Percentiles rank a stretch among this genome's conserved stretches.
Conservation (phyloP, 2,797 vertebrate species). For the Discoglossus pictus region DNA sequence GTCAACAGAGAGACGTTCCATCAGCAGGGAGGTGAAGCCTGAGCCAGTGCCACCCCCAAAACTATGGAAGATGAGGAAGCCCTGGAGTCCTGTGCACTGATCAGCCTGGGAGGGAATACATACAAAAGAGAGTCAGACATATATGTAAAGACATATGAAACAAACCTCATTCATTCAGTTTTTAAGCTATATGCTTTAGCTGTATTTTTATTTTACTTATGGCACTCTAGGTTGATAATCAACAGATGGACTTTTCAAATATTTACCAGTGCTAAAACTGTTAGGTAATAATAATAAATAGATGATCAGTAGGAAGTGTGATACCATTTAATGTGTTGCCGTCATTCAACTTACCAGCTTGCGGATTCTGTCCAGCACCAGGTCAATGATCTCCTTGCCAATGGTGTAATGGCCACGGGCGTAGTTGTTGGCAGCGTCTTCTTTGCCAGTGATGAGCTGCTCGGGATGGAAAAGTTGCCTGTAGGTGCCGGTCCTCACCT, state of each 20-base stretch:
- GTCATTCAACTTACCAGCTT: slow-evolving; percentile 51
- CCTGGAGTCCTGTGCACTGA: slow-evolving; percentile 89
- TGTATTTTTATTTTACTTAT: too few species aligned
- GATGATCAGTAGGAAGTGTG: too few species aligned
- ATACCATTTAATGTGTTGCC: too few species aligned
- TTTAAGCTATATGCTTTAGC: too few species aligned
- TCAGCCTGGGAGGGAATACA: slow-evolving; percentile 72
- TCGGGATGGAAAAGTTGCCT: slow-evolving; percentile 59
- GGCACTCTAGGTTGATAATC: too few species aligned
- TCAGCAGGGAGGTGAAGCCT: slow-evolving; percentile 89
- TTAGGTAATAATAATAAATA: too few species aligned
- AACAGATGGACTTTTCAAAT: too few species aligned
- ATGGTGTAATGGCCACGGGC: slow-evolving; percentile 59
- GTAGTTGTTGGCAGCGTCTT: slow-evolving; percentile 58
- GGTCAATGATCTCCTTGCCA: slow-evolving; percentile 56
- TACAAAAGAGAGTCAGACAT: too few species aligned
- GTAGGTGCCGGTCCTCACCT: slow-evolving; percentile 55
- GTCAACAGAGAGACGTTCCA: slow-evolving; percentile 90
- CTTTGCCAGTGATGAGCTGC: too few species aligned
- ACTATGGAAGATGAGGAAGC: slow-evolving; percentile 92
- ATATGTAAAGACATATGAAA: too few species aligned
- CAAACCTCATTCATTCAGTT: too few species aligned
- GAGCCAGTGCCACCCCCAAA: slow-evolving; percentile 93
- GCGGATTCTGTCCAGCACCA: slow-evolving; percentile 48
- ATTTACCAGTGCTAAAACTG: too few species aligned